Evolutionary conservation across 2,888 invertebrate genomes (phyloP).

Genomic region (Steinernema hermaphroditum): DNA sequence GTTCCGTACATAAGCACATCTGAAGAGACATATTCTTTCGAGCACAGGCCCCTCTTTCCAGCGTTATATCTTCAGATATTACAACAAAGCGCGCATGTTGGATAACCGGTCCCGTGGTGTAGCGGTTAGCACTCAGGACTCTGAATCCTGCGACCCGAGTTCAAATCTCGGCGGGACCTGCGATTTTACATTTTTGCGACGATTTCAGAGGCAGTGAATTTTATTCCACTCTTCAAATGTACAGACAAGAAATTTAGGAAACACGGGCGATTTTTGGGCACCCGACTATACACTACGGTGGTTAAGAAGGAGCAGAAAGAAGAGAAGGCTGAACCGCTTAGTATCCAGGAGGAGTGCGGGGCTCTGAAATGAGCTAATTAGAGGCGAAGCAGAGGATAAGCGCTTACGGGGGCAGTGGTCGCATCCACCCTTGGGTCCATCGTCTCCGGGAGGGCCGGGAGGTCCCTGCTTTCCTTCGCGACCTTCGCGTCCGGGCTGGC

Average conservation of each 20-base stretch:
- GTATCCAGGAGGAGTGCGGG: conserved; percentile 59
- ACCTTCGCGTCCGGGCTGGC: conserved; percentile 56
- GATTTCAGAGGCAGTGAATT: too few relatives aligned
- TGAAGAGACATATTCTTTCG: too few relatives aligned
- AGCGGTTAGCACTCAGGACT: conserved; percentile 57
- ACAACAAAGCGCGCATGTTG: too few relatives aligned
- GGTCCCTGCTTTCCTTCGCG: conserved; percentile 54
- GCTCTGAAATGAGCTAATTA: conserved; percentile 42
- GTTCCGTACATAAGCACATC: too few relatives aligned
- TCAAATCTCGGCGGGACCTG: conserved; percentile 56
- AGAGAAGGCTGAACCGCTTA: conserved; percentile 36
- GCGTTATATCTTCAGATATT: too few relatives aligned
- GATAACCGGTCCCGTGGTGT: conserved; percentile 41
- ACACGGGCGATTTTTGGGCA: background rate
- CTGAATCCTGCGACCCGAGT: conserved; percentile 54
- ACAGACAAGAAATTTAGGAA: background rate
- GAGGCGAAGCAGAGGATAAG: background rate
- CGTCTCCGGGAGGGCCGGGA: conserved; percentile 53
- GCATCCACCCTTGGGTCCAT: conserved; percentile 57
- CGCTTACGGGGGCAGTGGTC: conserved; percentile 55
- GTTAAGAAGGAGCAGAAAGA: background rate
- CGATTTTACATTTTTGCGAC: background rate
- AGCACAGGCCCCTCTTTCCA: too few relatives aligned
- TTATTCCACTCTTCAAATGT: conserved; percentile 2
- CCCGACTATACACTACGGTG: conserved; percentile 17